Base-by-base conservation (phyloP, 1,140 invertebrate genomes). In the Penaeus indicus region DNA sequence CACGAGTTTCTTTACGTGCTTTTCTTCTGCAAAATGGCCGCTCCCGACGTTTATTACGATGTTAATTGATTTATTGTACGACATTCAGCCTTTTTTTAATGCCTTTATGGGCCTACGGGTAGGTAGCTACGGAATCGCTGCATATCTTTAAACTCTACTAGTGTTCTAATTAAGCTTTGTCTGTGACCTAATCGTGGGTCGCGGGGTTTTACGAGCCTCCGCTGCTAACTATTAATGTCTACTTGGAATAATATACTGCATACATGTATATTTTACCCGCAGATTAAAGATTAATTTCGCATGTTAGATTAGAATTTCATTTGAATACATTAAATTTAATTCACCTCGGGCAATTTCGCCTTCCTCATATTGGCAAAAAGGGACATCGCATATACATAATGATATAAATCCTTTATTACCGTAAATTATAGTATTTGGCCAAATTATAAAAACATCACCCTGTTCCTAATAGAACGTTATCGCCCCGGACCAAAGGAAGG, bases 301-400 rank as follows among this genome's bases (percentile, higher is more conserved):
- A n/a, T 27, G 22, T 54, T 42, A 67, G 42, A 42, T 84, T 38
- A 38, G 47, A 75, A 75, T 75, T 75, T 84, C 32, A 61, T 27
- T 19, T 75, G 72, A 78, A 85, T 78, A 85, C 72, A 85, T 85
- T 85, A 85, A 60, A 78, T 61, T 85, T 85, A 85, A 85, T 85
- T 38, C 72, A 62, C 62, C 72, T 60, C 27, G 22, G 72, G 42
- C 75, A 85, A 78, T 85, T 77, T 63, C n/a, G 42, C 64, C 61
- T 78, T 78, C 84, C 63, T 42, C 60, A 78, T 77, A 63, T 62
- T 72, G 84, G 69, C 32, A 32, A 69, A 62, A 78, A 54, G 54
- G 54, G 10, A 32, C 72, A 75, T 75, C 72, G 72, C 42, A 27
- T 75, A 25, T 27, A 75, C 72, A 38, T 27, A 27, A 75, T 75